Evolutionary conservation across 2,888 invertebrate species (phyloP).

Genomic region (Cenopis cana): DNA sequence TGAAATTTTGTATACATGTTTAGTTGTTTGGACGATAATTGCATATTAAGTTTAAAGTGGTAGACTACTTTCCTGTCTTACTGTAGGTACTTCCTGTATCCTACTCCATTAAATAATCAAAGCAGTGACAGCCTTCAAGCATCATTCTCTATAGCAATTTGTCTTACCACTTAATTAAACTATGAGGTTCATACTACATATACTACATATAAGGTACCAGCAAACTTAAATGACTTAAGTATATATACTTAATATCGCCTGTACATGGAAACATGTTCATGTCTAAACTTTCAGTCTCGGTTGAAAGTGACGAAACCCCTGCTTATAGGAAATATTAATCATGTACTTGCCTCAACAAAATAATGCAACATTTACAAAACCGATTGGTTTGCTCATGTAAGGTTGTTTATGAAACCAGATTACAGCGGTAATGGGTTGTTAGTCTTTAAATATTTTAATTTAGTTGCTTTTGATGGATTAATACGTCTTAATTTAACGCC

Average conservation of each 20-base stretch:
- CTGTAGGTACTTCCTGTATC: too few relatives aligned
- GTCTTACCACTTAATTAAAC: neutral
- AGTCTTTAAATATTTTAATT: neutral
- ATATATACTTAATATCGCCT: neutral
- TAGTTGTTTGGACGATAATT: too few relatives aligned
- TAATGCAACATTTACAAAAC: neutral
- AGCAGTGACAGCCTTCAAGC: neutral
- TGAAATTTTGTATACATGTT: too few relatives aligned
- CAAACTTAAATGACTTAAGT: neutral
- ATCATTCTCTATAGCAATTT: neutral
- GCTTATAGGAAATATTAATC: neutral
- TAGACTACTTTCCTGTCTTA: too few relatives aligned
- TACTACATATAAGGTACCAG: too few relatives aligned
- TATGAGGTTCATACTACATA: too few relatives aligned
- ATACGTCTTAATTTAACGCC: conserved; percentile 1
- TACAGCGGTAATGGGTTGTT: too few relatives aligned
- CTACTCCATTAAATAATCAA: neutral
- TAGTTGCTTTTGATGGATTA: neutral
- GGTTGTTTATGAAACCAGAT: neutral
- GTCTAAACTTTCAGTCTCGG: neutral
- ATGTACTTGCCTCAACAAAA: neutral
- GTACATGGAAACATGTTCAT: neutral
- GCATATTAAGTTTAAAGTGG: too few relatives aligned
- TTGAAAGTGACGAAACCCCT: neutral
- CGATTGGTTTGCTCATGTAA: neutral